These are phyloP conservation scores for Stegodyphus dumicola DNA, from an alignment of 1,140 invertebrate species.

Conservation along the genomic window DNA sequence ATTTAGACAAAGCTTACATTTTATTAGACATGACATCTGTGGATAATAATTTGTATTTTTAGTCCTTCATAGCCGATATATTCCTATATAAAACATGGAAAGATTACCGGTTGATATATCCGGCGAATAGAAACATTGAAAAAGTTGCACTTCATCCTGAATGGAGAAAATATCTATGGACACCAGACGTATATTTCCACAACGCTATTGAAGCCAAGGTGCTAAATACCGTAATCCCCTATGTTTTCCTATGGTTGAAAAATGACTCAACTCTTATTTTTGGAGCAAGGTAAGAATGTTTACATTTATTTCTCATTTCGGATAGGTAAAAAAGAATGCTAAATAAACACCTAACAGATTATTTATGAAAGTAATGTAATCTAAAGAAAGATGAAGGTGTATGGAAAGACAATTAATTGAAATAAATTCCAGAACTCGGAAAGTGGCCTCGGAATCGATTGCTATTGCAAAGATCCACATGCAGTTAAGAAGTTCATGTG, in stretches of 20 bases:
- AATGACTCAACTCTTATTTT: conserved; percentile 55
- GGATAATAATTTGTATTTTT: background rate
- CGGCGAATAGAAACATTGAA: conserved; percentile 1
- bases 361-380: no score
- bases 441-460: no score
- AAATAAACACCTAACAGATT: no score
- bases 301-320: background rate
- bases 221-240: conserved; percentile 37
- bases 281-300: conserved; percentile 33
- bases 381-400: no score
- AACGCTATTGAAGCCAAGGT: conserved; percentile 49
- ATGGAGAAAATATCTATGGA: conserved; percentile 40
- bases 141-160: conserved; percentile 29
- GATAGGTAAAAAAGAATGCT: no score
- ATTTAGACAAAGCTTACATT: no score
- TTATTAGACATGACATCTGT: no score
- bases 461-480: no score
- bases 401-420: no score
- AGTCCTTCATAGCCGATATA: conserved; percentile 46
- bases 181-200: conserved; percentile 44
- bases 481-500: no score
- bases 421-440: no score
- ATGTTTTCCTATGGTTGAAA: conserved; percentile 35
- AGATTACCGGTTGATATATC: conserved; percentile 26
- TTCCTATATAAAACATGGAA: conserved; percentile 44